Base-by-base conservation (phyloP, 1,140 invertebrate genomes). In the roundworm (Caenorhabditis elegans) region DNA sequence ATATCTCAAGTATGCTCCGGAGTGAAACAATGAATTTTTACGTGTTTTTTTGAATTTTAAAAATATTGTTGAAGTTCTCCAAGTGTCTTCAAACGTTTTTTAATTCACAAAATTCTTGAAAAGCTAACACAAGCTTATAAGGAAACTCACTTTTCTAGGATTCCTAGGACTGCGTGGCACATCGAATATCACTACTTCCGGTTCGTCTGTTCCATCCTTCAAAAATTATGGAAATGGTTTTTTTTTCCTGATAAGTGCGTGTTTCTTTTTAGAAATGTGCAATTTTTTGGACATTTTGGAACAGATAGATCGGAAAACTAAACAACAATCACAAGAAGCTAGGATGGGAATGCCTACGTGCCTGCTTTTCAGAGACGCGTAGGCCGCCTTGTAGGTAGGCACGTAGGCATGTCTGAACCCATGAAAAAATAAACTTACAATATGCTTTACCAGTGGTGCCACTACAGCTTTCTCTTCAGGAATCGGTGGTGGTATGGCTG, bases 191-290 rank as follows among this genome's bases (percentile, higher is more conserved):
- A 70, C 60, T 70, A 70, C 60, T 70, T 70, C 60, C 60, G 60
- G 60, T 70, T 70, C 60, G 60, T 70, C 60, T 70, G 60, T 70
- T 36, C 60, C 34, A 70, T 70, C 60, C 60, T 70, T 70, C n/a
- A 70, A 70, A 70, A 70, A 15, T 17, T 53, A 6, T 28, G 28
- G 22, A 53, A 53, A 26, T 8, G 17, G 15, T 5, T 48, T 51
- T 26, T 2, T 6, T 53, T 24, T 8, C 11, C 0, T 0, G 2
- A 28, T 55, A 28, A 55, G 53, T 60, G 53, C 28, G 6, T 28
- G 34, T 17, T 13, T 31, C 31, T 26, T 53, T 26, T 26, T 13
- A 24, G n/a, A 70, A 22, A n/a, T 22, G 49, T 22, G 34, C 0
- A 13, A 28, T 15, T 24, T 53, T 53, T 53, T 31, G 31, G 28